Base-by-base conservation (phyloP, 2,797 vertebrate genomes). In the Malurus splendens region DNA sequence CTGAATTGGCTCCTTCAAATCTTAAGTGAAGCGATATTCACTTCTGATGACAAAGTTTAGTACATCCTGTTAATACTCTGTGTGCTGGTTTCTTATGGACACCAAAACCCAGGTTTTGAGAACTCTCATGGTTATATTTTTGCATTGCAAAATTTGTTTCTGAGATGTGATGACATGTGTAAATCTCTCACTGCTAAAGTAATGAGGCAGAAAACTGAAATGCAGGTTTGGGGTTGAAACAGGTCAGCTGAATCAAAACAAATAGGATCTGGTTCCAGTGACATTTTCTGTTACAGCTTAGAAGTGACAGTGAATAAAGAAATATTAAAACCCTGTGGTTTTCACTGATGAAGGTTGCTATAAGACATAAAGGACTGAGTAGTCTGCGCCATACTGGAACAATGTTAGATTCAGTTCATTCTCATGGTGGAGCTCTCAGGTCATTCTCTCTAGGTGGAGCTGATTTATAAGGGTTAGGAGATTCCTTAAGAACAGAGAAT, bases 141-240 rank as follows among this genome's bases (percentile, higher is more conserved):
- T 33, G 23, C 33, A 23, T 44, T 51, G 25, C 7, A 89, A 64
- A 78, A 48, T 48, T 44, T 19, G 3, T 48, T 86, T 55, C 36
- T 42, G 44, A 57, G 41, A 57, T 32, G 32, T 54, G 57, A 50
- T 59, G 25, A 23, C 45, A 44, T 0, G 1, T 32, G 15, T 62
- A 82, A 48, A 62, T 60, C 17, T 62, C 66, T 41, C 24, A 66
- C 9, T 73, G 50, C 15, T 33, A 39, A 81, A 82, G 14, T n/a
- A 81, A 68, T 42, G 36, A 75, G 50, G 44, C 71, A 79, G 86
- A 86, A 90, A 90, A 86, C 39, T 51, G 19, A 89, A 80, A 86
- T n/a, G 16, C 1, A 6, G 16, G 5, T 47, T 51, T 64, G 7
- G 12, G 8, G 27, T 71, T 89, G 47, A 87, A 87, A 47, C 12